Base-by-base conservation (phyloP, 2,113 vertebrate species). In the Nasalis larvatus region DNA sequence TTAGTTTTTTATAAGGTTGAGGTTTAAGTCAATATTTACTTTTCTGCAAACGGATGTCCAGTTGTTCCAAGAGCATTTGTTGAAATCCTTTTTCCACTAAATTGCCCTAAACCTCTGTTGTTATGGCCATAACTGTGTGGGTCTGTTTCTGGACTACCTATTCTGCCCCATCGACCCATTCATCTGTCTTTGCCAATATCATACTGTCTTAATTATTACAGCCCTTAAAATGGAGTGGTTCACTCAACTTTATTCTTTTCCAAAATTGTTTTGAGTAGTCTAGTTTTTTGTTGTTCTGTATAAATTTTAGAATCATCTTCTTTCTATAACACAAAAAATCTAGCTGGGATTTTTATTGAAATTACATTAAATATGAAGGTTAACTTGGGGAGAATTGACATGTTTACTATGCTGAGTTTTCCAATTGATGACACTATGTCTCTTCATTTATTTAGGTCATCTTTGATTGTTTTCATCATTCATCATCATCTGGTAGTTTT, bases 341-440 rank as follows among this genome's bases (percentile, higher is more conserved):
- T 35, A 14, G 18, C 23, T 32, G 8, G 49, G 47, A 13, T 69
- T 40, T 66, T 80, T 20, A 35, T 4, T 63, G 12, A n/a, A 84
- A 76, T 17, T 45, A 18, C 32, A 8, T 40, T 23, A 35, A 11
- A 9, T 3, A 23, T 20, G 27, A 11, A 4, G n/a, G 32, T 58
- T 47, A 52, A 35, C 17, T 7, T 32, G 42, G 42, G 66, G 27
- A 49, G 25, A 82, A 20, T 0, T n/a, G 9, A 49, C 2, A 2
- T 8, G 10, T 54, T 86, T 37, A 8, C 18, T 37, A 23, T 16
- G 16, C 0, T 37, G 27, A 32, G 16, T 6, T 69, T 89, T 42
- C 77, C 52, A 2, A 0, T 8, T 1, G 32, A 27, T 27, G 4
- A 52, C 7, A 1, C 23, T 11, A 0, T 10, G 21, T 27, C 68